Evolutionary conservation across 2,797 vertebrate species (phyloP), one percentile per base, ranked within the genome.

Genomic region (Thripadectes ignobilis): DNA sequence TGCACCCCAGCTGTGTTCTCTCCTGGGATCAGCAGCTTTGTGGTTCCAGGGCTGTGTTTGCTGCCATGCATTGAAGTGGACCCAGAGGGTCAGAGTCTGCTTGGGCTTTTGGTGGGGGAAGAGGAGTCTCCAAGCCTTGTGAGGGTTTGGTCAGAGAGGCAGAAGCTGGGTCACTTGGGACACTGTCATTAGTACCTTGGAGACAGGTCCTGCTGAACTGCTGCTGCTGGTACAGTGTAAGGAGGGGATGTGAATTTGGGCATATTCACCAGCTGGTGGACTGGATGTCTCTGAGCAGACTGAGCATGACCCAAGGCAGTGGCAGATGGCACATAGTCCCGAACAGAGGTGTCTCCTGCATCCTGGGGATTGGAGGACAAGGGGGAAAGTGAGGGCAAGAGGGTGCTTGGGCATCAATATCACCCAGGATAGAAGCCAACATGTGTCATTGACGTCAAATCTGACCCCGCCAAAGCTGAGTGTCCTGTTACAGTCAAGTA

Each of bases 381-480:
- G 87, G 77, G 77, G 66, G 23, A 75, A 83, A 80, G 59, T 1
- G 29, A 94, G 88, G 95, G 36, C 75, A 66, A 52, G 58, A 87
- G 32, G 71, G 66, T 93, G 81, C 76, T 71, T 85, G 92, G 78
- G 89, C 89, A 95, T 55, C 5, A 59, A 89, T 97, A 96, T 46
- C 87, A 86, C 87, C 91, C 79, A 73, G 87, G 90, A 45, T 69
- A 58, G 77, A 52, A 81, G 91, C 84, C 96, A 94, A n/a, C 2
- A 5, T 77, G 73, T 91, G 67, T 58, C 93, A 94, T 7, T 96
- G 96, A 97, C 94, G 96, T 97, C 95, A 96, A 92, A 88, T 66
- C 71, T 96, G 96, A 96, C 95, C 93, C 94, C 16, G 18, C n/a
- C 74, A 81, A 85, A 46, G 80, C 93, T 3, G n/a, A 81, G 96